These are phyloP conservation scores for Lypha dubia DNA, from an alignment of 2,888 invertebrate species.

Conservation along the genomic window DNA sequence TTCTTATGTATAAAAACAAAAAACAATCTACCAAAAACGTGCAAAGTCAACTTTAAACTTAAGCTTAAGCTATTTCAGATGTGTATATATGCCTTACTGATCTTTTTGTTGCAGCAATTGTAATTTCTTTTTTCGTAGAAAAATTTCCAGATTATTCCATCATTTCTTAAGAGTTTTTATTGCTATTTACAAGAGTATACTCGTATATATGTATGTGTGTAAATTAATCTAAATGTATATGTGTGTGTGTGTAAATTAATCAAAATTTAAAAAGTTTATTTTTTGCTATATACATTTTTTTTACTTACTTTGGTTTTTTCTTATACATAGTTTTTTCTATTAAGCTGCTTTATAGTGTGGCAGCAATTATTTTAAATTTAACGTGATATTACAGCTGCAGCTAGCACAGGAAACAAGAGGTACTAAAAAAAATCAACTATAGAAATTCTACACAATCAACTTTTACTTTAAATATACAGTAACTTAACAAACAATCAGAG, in stretches of 20 bases:
- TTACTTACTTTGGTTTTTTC: constrained; percentile 8
- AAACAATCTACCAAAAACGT: too few species aligned
- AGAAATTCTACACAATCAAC: constrained; percentile 19
- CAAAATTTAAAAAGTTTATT: background rate
- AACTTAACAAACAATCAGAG: constrained; percentile 7
- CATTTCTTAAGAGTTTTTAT: constrained; percentile 32
- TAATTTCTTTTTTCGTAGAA: background rate
- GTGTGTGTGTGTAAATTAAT: background rate
- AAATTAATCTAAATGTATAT: background rate
- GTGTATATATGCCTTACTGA: background rate
- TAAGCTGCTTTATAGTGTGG: constrained; percentile 61
- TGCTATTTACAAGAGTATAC: background rate
- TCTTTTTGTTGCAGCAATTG: constrained; percentile 13
- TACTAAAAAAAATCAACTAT: constrained; percentile 22
- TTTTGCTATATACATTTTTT: constrained; percentile 20
- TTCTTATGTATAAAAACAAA: too few species aligned
- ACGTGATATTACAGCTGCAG: constrained; percentile 55
- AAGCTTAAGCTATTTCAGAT: too few species aligned
- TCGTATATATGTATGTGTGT: too few species aligned
- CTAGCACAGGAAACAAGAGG: constrained; percentile 12
- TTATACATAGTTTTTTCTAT: constrained; percentile 52
- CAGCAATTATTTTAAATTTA: constrained; percentile 68
- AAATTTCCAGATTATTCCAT: background rate
- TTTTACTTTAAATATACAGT: constrained; percentile 1
- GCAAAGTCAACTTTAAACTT: too few species aligned